A percentile compares a stretch with the other conserved stretches of the same genome.
These are phyloP conservation scores for Mus caroli DNA, from an alignment of 2,797 vertebrate species.

Conservation along the genomic window DNA sequence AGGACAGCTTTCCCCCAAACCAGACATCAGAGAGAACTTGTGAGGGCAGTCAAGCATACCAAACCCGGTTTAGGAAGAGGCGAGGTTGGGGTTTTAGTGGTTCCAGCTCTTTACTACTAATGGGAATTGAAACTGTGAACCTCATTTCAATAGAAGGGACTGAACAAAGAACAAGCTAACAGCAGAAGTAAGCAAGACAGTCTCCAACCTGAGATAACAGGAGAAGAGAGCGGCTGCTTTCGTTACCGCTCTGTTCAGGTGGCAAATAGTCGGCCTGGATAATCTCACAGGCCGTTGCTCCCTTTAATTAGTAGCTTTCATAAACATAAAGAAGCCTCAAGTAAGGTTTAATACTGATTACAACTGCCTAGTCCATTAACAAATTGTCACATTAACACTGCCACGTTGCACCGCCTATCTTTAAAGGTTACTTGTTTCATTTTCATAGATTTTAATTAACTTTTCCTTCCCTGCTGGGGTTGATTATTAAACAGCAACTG, in stretches of 20 bases:
- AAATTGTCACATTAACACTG: slow-evolving; percentile 80
- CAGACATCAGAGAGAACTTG: slow-evolving; percentile 32
- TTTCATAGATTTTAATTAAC: slow-evolving; percentile 84
- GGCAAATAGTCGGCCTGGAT: slow-evolving; percentile 73
- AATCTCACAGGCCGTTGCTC: slow-evolving; percentile 80
- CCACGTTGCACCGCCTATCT: slow-evolving; percentile 66
- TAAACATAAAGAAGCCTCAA: slow-evolving; percentile 77
- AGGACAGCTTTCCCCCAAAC: slow-evolving; percentile 28
- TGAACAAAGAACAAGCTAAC: slow-evolving; percentile 60
- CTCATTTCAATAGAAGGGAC: slow-evolving; percentile 69
- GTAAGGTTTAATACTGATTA: slow-evolving; percentile 84
- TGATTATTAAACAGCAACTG: slow-evolving; percentile 66
- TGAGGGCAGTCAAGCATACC: slow-evolving; percentile 10
- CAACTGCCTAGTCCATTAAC: slow-evolving; percentile 80
- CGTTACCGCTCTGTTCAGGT: slow-evolving; percentile 66
- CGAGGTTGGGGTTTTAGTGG: slow-evolving; percentile 41
- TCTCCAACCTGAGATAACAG: slow-evolving; percentile 52
- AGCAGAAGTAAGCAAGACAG: slow-evolving; percentile 66
- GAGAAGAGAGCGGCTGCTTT: slow-evolving; percentile 69
- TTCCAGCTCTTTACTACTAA: slow-evolving; percentile 67
- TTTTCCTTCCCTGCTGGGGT: slow-evolving; percentile 52
- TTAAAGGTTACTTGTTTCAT: slow-evolving; percentile 78
- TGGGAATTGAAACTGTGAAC: slow-evolving; percentile 72
- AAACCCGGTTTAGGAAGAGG: slow-evolving; percentile 54
- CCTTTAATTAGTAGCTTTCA: slow-evolving; percentile 83